These are phyloP conservation scores for Saccostrea cuccullata DNA, from an alignment of 1,140 invertebrate genomes.

Conservation along the genomic window DNA sequence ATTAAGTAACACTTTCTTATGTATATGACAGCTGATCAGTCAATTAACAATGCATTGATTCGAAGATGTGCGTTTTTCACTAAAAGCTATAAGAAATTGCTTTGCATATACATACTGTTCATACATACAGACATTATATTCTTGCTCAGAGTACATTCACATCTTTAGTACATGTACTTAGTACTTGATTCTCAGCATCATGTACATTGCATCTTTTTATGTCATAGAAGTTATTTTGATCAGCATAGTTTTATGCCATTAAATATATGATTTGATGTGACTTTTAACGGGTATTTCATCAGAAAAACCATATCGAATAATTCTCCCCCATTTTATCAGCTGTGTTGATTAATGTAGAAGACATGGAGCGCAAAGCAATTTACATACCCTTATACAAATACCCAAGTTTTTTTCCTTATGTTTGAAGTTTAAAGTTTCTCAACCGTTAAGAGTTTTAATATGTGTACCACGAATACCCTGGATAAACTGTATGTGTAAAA, in stretches of 20 bases:
- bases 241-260: too few relatives aligned
- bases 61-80: background rate
- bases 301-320: background rate
- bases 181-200: background rate
- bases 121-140: too few relatives aligned
- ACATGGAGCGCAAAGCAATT: background rate
- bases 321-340: background rate
- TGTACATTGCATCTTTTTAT: background rate
- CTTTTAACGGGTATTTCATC: background rate
- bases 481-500: conserved; percentile 22
- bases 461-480: conserved; percentile 15
- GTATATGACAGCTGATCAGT: background rate
- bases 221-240: background rate
- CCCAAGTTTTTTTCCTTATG: conserved; percentile 21
- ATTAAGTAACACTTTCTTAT: background rate
- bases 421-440: conserved; percentile 31
- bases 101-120: background rate
- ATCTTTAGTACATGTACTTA: background rate
- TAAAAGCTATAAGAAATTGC: background rate
- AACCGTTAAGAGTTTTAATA: conserved; percentile 34
- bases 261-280: too few relatives aligned
- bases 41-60: background rate
- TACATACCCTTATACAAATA: conserved; percentile 20
- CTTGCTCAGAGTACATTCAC: background rate
- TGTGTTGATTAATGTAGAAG: background rate